Evolutionary conservation across 92 coral and sea anemone species (phyloP).

Genomic region (Zoanthus sociatus): DNA sequence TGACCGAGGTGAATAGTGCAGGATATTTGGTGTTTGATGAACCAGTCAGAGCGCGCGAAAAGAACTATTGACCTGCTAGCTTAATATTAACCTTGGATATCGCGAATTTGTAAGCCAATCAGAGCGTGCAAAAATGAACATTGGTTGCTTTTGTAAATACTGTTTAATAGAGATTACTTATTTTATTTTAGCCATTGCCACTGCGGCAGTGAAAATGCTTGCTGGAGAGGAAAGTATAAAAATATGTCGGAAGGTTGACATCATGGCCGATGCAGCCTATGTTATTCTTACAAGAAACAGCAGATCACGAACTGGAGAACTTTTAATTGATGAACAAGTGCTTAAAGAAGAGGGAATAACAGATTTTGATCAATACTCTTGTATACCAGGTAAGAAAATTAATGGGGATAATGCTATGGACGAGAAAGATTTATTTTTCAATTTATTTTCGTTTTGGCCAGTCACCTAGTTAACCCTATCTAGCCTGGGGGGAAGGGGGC

Average conservation of each 20-base stretch:
- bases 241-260: constrained; percentile 84
- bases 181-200: constrained; percentile 74
- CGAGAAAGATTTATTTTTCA: too few species aligned
- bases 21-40: too few species aligned
- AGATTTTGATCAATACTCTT: constrained; percentile 83
- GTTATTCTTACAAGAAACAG: constrained; percentile 91
- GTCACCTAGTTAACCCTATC: too few species aligned
- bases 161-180: background rate
- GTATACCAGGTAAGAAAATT: constrained; percentile 83
- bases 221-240: constrained; percentile 83
- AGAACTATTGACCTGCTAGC: too few species aligned
- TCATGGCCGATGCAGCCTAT: constrained; percentile 98
- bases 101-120: too few species aligned
- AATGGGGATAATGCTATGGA: background rate
- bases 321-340: constrained; percentile 92
- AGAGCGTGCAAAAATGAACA: background rate
- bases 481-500: too few species aligned
- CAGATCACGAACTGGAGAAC: constrained; percentile 94
- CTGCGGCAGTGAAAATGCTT: constrained; percentile 93
- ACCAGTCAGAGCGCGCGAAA: too few species aligned
- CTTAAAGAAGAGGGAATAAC: constrained; percentile 87
- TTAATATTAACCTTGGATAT: too few species aligned
- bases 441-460: background rate
- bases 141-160: background rate
- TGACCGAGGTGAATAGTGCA: too few species aligned